Evolutionary conservation across 2,888 invertebrate genomes (phyloP).

Genomic region (Platycheirus rosarum): DNA sequence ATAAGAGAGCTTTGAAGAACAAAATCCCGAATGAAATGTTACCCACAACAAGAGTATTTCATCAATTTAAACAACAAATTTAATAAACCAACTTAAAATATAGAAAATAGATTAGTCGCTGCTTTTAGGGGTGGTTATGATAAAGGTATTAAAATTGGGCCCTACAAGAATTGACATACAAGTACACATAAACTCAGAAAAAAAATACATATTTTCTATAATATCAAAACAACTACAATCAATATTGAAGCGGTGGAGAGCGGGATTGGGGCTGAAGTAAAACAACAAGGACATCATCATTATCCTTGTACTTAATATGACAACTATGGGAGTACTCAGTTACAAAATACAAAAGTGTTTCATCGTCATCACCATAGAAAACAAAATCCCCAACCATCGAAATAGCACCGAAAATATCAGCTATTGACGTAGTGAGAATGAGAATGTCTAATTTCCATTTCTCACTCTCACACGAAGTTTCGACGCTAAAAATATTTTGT

Average conservation of each 20-base stretch:
- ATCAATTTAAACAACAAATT: too few species aligned
- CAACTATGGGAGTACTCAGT: slow-evolving; percentile 47
- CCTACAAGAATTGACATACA: neutral
- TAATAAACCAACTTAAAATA: too few species aligned
- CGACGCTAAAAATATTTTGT: too few species aligned
- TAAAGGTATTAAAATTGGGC: neutral
- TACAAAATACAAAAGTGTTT: slow-evolving; percentile 58
- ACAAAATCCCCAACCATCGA: slow-evolving; percentile 7
- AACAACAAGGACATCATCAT: slow-evolving; percentile 39
- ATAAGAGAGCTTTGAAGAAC: neutral
- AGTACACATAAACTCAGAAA: neutral
- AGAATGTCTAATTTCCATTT: too few species aligned
- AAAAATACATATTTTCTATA: neutral
- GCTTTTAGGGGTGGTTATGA: neutral
- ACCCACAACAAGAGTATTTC: neutral
- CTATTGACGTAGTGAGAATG: too few species aligned
- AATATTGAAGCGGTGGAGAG: neutral
- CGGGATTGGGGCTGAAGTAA: neutral
- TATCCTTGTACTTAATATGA: slow-evolving; percentile 55
- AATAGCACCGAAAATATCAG: too few species aligned
- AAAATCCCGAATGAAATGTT: slow-evolving; percentile 14
- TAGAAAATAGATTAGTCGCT: too few species aligned
- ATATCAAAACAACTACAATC: slow-evolving; percentile 5
- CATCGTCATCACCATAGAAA: slow-evolving; percentile 42
- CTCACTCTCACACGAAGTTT: too few species aligned